Evolutionary conservation across 2,113 vertebrate genomes (phyloP), one percentile per base, ranked within the genome.

Genomic region (Perccottus glenii): DNA sequence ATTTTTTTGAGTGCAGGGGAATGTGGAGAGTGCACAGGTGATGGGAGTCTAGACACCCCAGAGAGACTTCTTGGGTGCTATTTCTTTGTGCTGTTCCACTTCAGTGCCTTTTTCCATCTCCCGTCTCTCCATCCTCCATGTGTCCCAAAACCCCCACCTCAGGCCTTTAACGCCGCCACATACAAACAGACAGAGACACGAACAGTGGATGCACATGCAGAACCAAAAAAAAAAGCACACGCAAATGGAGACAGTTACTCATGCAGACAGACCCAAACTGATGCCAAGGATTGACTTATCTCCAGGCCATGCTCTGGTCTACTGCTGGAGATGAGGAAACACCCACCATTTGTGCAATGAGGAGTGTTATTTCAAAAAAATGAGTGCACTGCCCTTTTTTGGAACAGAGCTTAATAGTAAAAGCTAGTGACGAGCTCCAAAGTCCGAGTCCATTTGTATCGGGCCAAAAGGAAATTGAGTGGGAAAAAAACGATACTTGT

Each of bases 401-500:
- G 55, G 38, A 48, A 55, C 27, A 70, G 52, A 47, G 57, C 15
- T 3, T 61, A 8, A 51, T 77, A 55, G 33, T 55, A 55, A 55
- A 4, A 14, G 52, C 52, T n/a, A n/a, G 52, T 15, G 52, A 14
- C 12, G 52, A n/a, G 51, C 51, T 36, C 33, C 33, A 32, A 33
- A 53, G 49, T 51, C 19, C 50, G 27, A 33, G 52, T 38, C 52
- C 52, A 38, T 36, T 50, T 33, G 43, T 9, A 10, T 33, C 14
- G 11, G 56, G 36, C 42, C 36, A 44, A 55, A 48, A 65, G 55
- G 55, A 45, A 44, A 43, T 49, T 36, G 63, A 49, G 52, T 67
- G 48, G 60, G 55, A 48, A 77, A 65, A 68, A 76, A 86, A 84
- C 79, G 82, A 77, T 77, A 92, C 91, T 91, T 92, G 91, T 92